phyloP scores from a whole-genome alignment of 2,888 invertebrate genomes.

The Ischnura elegans region DNA sequence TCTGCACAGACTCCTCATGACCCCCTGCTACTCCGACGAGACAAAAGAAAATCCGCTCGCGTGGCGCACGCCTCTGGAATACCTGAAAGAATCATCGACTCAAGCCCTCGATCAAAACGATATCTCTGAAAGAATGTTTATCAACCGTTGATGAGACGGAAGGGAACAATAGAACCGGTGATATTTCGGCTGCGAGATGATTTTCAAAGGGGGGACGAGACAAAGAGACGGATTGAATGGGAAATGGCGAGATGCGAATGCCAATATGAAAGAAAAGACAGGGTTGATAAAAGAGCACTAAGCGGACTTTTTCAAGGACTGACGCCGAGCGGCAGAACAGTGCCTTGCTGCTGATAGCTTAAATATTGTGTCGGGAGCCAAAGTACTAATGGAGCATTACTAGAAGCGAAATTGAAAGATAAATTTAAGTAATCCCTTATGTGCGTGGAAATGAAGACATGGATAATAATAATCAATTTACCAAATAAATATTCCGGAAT shows the following conservation, averaged over 20 bases:
- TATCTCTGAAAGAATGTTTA: conserved; percentile 18
- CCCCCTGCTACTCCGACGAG: neutral
- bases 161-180: neutral
- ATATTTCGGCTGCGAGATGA: neutral
- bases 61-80: conserved; percentile 15
- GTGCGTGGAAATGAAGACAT: no score
- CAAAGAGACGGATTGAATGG: neutral
- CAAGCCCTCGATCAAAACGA: neutral
- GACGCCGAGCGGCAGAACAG: neutral
- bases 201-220: neutral
- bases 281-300: neutral
- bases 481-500: no score
- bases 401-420: no score
- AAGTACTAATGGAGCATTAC: no score
- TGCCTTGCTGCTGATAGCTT: neutral
- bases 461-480: no score
- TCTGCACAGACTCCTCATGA: neutral
- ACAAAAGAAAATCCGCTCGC: conserved; percentile 11
- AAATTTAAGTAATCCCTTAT: no score
- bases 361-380: no score
- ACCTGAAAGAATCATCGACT: neutral
- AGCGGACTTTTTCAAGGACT: neutral
- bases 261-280: neutral
- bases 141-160: neutral
- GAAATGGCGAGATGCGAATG: neutral